Base-by-base conservation (phyloP, 2,113 vertebrate genomes). In the Labeo rohita region DNA sequence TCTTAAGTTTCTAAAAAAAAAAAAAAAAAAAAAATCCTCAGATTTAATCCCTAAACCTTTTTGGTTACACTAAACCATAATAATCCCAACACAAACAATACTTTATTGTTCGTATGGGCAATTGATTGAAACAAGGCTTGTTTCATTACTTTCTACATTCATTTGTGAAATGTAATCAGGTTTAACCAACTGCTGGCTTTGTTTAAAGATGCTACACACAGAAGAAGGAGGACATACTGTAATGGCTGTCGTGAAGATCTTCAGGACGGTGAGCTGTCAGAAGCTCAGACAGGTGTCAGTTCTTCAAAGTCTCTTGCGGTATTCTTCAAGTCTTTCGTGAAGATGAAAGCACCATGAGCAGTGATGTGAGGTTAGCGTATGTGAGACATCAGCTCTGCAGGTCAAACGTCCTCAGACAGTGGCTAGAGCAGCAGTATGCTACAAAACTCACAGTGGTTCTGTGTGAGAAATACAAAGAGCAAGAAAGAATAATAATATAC, bases 401-500 rank as follows among this genome's bases (percentile, higher is more conserved):
- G 95, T 98, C 94, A 93, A 99, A 99, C 85, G 94, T 96, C 94
- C 95, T 95, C 91, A 98, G 95, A 95, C 97, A 99, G 75, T 92
- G 96, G 91, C 95, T 97, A 91, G 98, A 99, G 93, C 98, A 99
- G 96, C 98, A 99, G 91, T 99, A 99, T 23, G 97, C 98, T 91
- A 99, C 96, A 90, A 99, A 99, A 91, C 96, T 98, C 81, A 99
- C 96, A 2, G 96, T 91, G n/a, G 96, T 97, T 94, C 96, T 98
- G 93, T 94, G n/a, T 61, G 1, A 82, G 34, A 79, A 21, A 50
- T 15, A 59, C 54, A 54, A 34, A 56, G 52, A 45, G 16, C 49
- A 36, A 82, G 47, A 85, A 61, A 78, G 47, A 34, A 15, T 34
- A 34, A 28, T 16, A 39, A 36, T 16, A 12, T 12, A 15, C 23